Evolutionary conservation across 2,888 invertebrate species (phyloP).

Genomic region (Microctonus brassicae): DNA sequence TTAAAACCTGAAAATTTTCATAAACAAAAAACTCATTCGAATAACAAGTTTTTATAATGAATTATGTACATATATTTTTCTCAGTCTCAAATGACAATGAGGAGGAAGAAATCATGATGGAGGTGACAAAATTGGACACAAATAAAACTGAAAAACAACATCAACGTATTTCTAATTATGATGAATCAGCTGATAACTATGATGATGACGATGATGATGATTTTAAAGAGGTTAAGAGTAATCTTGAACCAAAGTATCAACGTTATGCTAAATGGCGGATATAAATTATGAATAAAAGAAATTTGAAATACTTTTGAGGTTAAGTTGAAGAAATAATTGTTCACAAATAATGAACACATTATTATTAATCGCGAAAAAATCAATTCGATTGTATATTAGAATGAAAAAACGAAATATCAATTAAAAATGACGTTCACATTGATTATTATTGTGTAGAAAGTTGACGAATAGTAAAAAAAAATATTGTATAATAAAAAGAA

Average conservation of each 20-base stretch:
- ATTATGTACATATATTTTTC: constrained; percentile 30
- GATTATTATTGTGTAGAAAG: no score
- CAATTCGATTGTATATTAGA: no score
- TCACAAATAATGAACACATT: no score
- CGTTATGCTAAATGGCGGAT: constrained; percentile 61
- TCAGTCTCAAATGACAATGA: constrained; percentile 46
- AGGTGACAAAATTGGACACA: constrained; percentile 17
- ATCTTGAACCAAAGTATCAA: constrained; percentile 59
- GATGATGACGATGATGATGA: constrained; percentile 52
- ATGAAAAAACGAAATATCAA: no score
- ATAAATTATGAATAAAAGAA: constrained; percentile 12
- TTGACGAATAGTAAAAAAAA: no score
- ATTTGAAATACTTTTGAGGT: constrained; percentile 18
- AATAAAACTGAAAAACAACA: constrained; percentile 25
- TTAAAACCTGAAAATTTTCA: no score
- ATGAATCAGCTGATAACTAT: constrained; percentile 40
- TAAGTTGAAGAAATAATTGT: background rate
- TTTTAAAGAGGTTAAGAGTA: constrained; percentile 49
- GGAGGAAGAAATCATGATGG: constrained; percentile 32
- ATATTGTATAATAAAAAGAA: no score
- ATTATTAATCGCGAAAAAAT: no score
- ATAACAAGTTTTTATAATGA: no score
- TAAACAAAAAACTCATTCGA: no score
- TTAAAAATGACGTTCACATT: no score
- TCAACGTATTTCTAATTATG: constrained; percentile 5